Base-by-base conservation (phyloP, 2,797 vertebrate genomes). In the Enteromius mattozi region DNA sequence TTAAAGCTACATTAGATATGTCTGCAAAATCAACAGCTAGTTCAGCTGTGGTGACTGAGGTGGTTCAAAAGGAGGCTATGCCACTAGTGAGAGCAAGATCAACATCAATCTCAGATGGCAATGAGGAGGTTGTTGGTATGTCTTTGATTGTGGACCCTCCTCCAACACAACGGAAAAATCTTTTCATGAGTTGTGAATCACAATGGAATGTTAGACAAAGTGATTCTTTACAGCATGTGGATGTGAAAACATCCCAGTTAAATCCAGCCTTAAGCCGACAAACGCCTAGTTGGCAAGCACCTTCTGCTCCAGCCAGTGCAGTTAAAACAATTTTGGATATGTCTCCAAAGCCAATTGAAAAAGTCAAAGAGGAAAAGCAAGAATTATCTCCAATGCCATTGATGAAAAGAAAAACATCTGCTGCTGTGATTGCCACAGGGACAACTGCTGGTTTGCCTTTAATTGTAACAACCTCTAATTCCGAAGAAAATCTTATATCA, bases 1-100 rank as follows among this genome's bases (percentile, higher is more conserved):
- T 95, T 81, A 92, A 93, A 92, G 93, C 89, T 3, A 92, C 94
- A 35, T 49, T 93, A 70, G 93, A 95, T 88, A 93, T 93, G 93
- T 94, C 94, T 85, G 85, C 90, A 24, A 94, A 90, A 75, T 85
- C 81, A 81, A 35, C 65, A 24, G 78, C 90, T 78, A 81, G 71
- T 78, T 49, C 49, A 65, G 17, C 59, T 9, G 27, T 74, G 59
- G 79, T 87, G 56, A 24, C 83, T 63, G 82, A 87, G 4, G 68
- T 51, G 1, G 30, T 14, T 86, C 79, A 87, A 80, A 87, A 13
- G 81, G 87, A 91, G 88, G 91, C 88, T 12, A 2, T 95, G 75
- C 89, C 94, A 3, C 91, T 94, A 83, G 71, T 92, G 30, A 88
- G 80, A 47, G 91, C 91, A 83, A 93, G 90, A 56, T 89, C 92